Evolutionary conservation across 2,888 invertebrate species (phyloP).

Genomic region (Tineola bisselliella): DNA sequence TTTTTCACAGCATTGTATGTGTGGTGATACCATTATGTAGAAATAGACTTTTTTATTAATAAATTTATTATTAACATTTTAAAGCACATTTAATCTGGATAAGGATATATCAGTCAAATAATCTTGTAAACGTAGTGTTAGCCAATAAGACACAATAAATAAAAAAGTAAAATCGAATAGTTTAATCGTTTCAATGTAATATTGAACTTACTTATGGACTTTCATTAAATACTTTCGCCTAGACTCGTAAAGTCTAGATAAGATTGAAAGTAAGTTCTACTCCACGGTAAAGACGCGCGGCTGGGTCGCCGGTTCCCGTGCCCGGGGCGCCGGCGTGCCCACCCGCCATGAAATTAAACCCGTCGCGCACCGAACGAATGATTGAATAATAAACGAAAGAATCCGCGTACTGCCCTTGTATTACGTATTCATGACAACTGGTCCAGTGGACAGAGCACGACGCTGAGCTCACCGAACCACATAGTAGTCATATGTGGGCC

Average conservation of each 20-base stretch:
- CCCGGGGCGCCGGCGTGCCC: slow-evolving; percentile 51
- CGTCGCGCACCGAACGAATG: slow-evolving; percentile 67
- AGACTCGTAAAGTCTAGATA: neutral
- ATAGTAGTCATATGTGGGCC: neutral
- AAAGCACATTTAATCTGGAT: too few species aligned
- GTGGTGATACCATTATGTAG: slow-evolving; percentile 35
- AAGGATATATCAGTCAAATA: too few species aligned
- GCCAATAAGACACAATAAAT: too few species aligned
- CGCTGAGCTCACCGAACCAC: neutral
- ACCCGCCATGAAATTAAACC: slow-evolving; percentile 68
- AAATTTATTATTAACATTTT: neutral
- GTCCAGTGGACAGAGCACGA: slow-evolving; percentile 17
- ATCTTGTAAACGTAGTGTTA: too few species aligned
- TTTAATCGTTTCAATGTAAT: neutral
- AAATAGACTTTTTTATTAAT: slow-evolving; percentile 18
- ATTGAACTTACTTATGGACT: neutral
- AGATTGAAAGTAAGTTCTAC: slow-evolving; percentile 22
- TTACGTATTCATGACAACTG: slow-evolving; percentile 67
- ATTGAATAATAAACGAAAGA: slow-evolving; percentile 70
- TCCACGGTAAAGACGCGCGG: slow-evolving; percentile 32
- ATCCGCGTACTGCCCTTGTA: slow-evolving; percentile 65
- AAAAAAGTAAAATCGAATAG: too few species aligned
- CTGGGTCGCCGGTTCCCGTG: slow-evolving; percentile 24
- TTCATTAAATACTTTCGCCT: neutral
- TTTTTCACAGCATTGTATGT: slow-evolving; percentile 56